A percentile compares a stretch with the other conserved stretches of the same genome.
Evolutionary conservation across 2,797 vertebrate genomes (phyloP).

Genomic region (Thripadectes ignobilis): DNA sequence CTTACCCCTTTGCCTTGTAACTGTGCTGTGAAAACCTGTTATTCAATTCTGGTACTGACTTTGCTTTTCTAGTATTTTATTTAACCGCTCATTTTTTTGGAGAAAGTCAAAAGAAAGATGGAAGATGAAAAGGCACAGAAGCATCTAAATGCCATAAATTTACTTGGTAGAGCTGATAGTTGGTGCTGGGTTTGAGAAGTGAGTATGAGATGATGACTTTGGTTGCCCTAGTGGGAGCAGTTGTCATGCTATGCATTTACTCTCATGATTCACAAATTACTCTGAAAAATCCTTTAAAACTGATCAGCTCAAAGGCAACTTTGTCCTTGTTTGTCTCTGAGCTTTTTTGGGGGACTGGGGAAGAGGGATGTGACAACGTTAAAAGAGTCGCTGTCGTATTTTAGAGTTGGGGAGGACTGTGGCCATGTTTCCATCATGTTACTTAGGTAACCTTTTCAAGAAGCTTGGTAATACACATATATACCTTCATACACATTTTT

Average conservation of each 20-base stretch:
- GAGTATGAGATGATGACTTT: background rate
- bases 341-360: accelerated
- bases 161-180: background rate
- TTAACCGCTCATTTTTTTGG: background rate
- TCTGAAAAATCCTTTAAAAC: background rate
- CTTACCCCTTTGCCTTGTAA: background rate
- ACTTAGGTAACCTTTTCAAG: background rate
- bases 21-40: background rate
- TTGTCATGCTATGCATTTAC: background rate
- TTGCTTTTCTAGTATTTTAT: background rate
- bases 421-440: background rate
- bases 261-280: background rate
- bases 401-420: background rate
- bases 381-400: background rate
- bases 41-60: background rate
- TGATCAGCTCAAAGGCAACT: background rate
- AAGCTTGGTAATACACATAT: background rate
- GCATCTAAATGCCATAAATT: background rate
- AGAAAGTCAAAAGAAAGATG: background rate
- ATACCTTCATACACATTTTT: background rate
- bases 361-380: accelerated
- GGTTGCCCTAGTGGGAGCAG: background rate
- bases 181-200: background rate
- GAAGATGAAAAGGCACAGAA: background rate
- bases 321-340: background rate